These are phyloP conservation scores for Bedellia somnulentella DNA, from an alignment of 2,888 invertebrate genomes.

Conservation along the genomic window DNA sequence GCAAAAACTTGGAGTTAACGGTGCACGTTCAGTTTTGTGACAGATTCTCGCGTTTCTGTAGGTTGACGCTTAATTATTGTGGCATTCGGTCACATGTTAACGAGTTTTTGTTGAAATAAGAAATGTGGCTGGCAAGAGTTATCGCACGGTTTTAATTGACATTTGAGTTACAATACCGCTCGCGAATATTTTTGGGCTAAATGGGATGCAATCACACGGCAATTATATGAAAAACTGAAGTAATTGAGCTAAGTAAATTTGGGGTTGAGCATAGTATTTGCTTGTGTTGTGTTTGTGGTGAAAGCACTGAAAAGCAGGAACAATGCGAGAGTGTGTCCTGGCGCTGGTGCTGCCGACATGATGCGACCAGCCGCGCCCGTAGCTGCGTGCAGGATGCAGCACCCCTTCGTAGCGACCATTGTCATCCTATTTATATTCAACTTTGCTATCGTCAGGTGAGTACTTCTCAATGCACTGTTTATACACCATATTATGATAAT, in stretches of 20 bases:
- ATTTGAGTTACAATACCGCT: slow-evolving; percentile 8
- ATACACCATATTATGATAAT: too few species aligned
- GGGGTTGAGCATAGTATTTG: too few species aligned
- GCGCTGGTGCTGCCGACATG: slow-evolving; percentile 53
- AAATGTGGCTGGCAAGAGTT: slow-evolving; percentile 8
- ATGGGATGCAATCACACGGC: slow-evolving; percentile 8
- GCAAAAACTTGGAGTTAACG: slow-evolving; percentile 9
- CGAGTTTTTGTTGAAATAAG: slow-evolving; percentile 11
- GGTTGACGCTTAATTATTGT: slow-evolving; percentile 9
- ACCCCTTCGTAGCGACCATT: slow-evolving; percentile 31
- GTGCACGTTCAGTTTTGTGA: slow-evolving; percentile 10
- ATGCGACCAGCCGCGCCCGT: slow-evolving; percentile 13
- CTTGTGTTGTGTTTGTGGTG: slow-evolving; percentile 16
- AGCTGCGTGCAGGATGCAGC: slow-evolving; percentile 31
- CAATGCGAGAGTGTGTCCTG: slow-evolving; percentile 38
- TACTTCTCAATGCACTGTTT: slow-evolving; percentile 27
- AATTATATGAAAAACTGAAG: slow-evolving; percentile 6
- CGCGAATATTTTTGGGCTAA: slow-evolving; percentile 2
- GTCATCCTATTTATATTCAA: slow-evolving; percentile 29
- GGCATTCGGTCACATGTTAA: slow-evolving; percentile 8
- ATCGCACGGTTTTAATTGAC: slow-evolving; percentile 12
- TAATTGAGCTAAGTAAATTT: slow-evolving; percentile 6
- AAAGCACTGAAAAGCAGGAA: slow-evolving; percentile 30
- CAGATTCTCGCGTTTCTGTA: slow-evolving; percentile 9
- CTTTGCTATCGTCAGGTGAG: slow-evolving; percentile 38